These are phyloP conservation scores for Apocheima hispidaria DNA, from an alignment of 2,888 invertebrate species.

Conservation along the genomic window DNA sequence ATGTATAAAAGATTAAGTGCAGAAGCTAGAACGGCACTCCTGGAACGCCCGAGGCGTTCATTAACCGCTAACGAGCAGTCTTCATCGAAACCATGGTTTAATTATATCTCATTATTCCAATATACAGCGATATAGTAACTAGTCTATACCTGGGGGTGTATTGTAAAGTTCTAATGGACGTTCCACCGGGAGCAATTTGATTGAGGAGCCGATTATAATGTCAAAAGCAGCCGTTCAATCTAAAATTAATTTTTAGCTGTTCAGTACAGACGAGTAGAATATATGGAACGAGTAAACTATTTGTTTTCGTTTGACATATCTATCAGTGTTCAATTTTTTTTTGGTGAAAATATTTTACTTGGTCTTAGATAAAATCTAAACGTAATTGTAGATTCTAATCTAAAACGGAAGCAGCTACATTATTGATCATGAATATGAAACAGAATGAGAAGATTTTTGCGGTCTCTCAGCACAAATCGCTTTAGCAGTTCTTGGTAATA, in stretches of 20 bases:
- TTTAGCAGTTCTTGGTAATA: constrained; percentile 10
- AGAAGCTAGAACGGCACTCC: constrained; percentile 16
- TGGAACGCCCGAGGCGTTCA: constrained; percentile 6
- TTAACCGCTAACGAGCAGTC: constrained; percentile 28
- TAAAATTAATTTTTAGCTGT: not conserved
- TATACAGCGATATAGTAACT: no score
- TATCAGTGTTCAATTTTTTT: no score
- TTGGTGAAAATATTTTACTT: no score
- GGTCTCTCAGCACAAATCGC: not conserved
- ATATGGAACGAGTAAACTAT: no score
- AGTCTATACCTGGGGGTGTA: constrained; percentile 5
- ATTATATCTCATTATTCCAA: constrained; percentile 18
- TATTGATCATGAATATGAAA: constrained; percentile 1
- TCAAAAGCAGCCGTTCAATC: constrained; percentile 10
- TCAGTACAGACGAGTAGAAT: not conserved
- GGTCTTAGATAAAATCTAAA: no score
- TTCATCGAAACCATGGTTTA: constrained; percentile 19
- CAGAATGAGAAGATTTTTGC: not conserved
- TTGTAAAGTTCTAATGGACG: constrained; percentile 27
- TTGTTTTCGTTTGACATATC: no score
- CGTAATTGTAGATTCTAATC: no score
- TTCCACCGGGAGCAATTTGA: constrained; percentile 20
- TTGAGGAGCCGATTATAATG: constrained; percentile 13
- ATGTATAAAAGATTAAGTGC: constrained; percentile 8
- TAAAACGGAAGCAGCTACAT: not conserved